Evolutionary conservation across 2,113 vertebrate genomes (phyloP).

Genomic region (Oostethus manadensis): DNA sequence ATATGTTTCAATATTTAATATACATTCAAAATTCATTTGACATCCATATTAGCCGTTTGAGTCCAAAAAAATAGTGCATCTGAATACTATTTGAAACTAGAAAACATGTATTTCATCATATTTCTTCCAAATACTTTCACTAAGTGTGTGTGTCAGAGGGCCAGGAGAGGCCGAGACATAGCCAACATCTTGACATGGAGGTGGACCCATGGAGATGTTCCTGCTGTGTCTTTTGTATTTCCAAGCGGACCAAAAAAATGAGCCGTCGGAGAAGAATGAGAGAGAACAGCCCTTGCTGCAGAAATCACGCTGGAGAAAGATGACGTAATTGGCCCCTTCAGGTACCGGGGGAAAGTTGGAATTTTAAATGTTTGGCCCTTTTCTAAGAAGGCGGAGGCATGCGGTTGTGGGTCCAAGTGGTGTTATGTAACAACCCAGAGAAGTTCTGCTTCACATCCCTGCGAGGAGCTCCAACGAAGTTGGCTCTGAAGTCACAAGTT

Average conservation of each 20-base stretch:
- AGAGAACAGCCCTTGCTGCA: slow-evolving; percentile 29
- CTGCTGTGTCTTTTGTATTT: slow-evolving; percentile 50
- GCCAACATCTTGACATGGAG: slow-evolving; percentile 16
- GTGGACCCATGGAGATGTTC: slow-evolving; percentile 26
- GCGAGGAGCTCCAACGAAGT: slow-evolving; percentile 17
- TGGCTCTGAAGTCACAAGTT: not conserved
- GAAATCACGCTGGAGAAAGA: slow-evolving; percentile 36
- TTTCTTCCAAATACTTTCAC: too few relatives aligned
- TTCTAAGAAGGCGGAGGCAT: slow-evolving; percentile 54
- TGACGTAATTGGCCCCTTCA: slow-evolving; percentile 11
- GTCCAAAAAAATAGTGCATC: too few relatives aligned
- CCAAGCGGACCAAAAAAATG: slow-evolving; percentile 59
- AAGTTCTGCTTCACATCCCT: slow-evolving; percentile 33
- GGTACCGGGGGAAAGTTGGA: slow-evolving; percentile 1
- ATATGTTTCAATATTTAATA: too few relatives aligned
- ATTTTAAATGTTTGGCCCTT: slow-evolving; percentile 22
- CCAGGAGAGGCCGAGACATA: too few relatives aligned
- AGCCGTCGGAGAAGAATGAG: slow-evolving; percentile 55
- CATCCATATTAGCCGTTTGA: too few relatives aligned
- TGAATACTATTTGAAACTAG: too few relatives aligned
- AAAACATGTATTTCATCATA: too few relatives aligned
- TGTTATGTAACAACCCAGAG: slow-evolving; percentile 54
- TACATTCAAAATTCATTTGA: too few relatives aligned
- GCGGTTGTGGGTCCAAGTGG: slow-evolving; percentile 43
- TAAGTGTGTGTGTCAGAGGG: too few relatives aligned